Conservation (phyloP, 2,113 vertebrate species). For the Crotalus horridus region DNA sequence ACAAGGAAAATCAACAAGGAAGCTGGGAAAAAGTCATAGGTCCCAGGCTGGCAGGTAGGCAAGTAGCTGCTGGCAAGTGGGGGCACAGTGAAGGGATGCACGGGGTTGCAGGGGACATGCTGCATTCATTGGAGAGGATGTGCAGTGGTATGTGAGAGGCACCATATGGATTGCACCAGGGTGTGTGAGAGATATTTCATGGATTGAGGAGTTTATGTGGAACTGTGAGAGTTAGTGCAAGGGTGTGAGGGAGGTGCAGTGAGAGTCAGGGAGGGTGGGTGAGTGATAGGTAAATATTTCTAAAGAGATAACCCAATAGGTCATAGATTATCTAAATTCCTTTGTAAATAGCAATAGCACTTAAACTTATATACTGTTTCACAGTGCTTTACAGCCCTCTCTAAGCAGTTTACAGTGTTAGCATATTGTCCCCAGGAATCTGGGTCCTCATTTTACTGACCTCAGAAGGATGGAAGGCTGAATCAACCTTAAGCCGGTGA, state of each 20-base stretch:
- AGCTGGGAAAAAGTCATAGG: background rate
- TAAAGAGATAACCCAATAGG: background rate
- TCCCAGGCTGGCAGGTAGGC: background rate
- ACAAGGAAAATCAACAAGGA: background rate
- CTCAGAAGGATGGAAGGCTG: background rate
- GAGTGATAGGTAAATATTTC: background rate
- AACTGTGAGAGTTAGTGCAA: background rate
- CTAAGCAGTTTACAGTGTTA: background rate
- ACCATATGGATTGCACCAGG: background rate
- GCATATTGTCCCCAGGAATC: background rate
- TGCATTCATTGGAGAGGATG: background rate
- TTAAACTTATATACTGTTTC: background rate
- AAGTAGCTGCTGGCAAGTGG: background rate
- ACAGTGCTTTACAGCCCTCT: background rate
- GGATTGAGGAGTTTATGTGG: background rate
- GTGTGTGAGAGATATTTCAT: background rate
- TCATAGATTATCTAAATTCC: background rate
- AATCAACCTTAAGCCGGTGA: background rate
- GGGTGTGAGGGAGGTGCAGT: background rate
- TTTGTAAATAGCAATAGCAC: background rate
- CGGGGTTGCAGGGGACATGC: background rate
- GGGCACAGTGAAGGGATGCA: background rate
- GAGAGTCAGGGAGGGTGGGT: background rate
- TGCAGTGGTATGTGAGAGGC: background rate
- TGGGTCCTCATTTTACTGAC: background rate